These are phyloP conservation scores for Ceyx melanurus DNA, from an alignment of 2,113 vertebrate genomes.

Conservation along the genomic window DNA sequence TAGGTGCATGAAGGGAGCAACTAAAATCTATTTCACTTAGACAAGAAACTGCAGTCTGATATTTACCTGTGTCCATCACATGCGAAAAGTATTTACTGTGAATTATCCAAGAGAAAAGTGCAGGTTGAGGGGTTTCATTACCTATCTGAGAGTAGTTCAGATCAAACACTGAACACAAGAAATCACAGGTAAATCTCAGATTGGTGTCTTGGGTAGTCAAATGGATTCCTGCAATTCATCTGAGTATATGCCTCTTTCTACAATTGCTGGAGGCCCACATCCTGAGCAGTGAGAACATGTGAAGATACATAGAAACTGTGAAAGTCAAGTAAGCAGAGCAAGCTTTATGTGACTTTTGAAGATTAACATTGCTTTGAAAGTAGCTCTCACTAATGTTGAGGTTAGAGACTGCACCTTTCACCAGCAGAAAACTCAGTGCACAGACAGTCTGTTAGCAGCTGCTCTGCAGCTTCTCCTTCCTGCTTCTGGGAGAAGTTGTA, in stretches of 20 bases:
- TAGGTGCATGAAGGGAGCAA: constrained; percentile 45
- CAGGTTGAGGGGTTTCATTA: constrained; percentile 54
- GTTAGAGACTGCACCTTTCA: neutral
- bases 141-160: constrained; percentile 33
- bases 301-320: neutral
- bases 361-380: neutral
- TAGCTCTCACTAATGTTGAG: neutral
- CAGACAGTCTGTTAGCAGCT: neutral
- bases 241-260: constrained; percentile 13
- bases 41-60: constrained; percentile 56
- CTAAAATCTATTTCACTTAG: constrained; percentile 61
- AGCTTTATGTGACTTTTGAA: neutral
- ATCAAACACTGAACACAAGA: constrained; percentile 43
- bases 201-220: constrained; percentile 61
- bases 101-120: constrained; percentile 74
- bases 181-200: constrained; percentile 57
- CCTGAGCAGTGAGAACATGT: neutral
- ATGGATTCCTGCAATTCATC: constrained; percentile 56
- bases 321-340: neutral
- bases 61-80: constrained; percentile 69
- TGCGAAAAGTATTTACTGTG: constrained; percentile 64
- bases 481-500: neutral
- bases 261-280: neutral
- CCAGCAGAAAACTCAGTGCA: neutral
- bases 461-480: neutral